Conservation (phyloP, 2,888 invertebrate species). For the Drosophila paramelanica region DNA sequence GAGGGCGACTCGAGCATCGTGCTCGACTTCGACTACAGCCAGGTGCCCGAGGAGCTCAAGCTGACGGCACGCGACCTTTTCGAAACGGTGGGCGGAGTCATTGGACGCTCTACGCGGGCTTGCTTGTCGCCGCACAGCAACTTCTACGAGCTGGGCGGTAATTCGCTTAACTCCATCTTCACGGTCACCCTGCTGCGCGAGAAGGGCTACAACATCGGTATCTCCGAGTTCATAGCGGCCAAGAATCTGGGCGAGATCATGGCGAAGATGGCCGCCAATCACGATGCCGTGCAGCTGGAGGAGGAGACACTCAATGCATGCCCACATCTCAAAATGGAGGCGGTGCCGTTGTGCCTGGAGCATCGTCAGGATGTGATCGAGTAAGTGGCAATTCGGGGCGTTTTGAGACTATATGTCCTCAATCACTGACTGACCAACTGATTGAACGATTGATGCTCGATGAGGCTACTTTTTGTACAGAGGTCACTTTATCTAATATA, state of each 20-base stretch:
- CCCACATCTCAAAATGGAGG: constrained; percentile 81
- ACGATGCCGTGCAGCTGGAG: constrained; percentile 76
- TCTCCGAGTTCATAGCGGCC: constrained; percentile 92
- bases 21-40: constrained; percentile 89
- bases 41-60: constrained; percentile 87
- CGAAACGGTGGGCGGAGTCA: constrained; percentile 90
- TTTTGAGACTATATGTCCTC: too few relatives aligned
- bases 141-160: constrained; percentile 94
- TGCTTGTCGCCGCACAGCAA: constrained; percentile 88
- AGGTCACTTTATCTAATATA: too few relatives aligned
- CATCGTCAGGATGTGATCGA: constrained; percentile 89
- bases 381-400: constrained; percentile 86
- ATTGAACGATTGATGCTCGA: too few relatives aligned
- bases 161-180: constrained; percentile 93
- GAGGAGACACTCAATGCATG: constrained; percentile 79
- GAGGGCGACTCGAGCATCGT: constrained; percentile 85
- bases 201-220: constrained; percentile 92
- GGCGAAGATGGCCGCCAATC: constrained; percentile 86
- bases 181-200: constrained; percentile 92
- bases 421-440: too few relatives aligned
- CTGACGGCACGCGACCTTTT: constrained; percentile 89
- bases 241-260: constrained; percentile 90
- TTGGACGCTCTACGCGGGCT: constrained; percentile 88
- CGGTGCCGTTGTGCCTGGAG: constrained; percentile 83
- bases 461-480: too few relatives aligned